Percentiles rank a stretch among this genome's conserved stretches.
Evolutionary conservation across 2,113 vertebrate species (phyloP).

Genomic region (Vidua chalybeata): DNA sequence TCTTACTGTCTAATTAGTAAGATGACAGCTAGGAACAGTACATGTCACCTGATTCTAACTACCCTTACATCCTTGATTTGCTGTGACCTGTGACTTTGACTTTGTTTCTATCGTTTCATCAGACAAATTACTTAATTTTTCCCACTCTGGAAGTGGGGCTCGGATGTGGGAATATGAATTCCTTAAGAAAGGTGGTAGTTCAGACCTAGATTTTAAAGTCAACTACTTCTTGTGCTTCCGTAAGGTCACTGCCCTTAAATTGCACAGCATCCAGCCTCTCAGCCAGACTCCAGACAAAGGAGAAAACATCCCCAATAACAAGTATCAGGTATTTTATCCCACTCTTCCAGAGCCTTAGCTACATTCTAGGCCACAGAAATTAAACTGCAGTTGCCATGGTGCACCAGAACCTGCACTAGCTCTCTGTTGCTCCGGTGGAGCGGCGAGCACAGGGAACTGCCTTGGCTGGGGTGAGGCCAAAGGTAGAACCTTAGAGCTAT

Average conservation of each 20-base stretch:
- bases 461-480: no score
- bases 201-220: background rate
- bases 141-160: background rate
- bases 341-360: background rate
- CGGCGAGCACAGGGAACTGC: no score
- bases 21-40: background rate
- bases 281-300: background rate
- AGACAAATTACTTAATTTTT: background rate
- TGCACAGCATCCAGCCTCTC: background rate
- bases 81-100: background rate
- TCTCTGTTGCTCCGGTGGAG: no score
- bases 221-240: background rate
- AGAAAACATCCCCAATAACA: background rate
- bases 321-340: background rate
- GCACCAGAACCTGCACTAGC: no score
- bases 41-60: background rate
- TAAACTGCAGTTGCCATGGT: background rate
- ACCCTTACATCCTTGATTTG: background rate
- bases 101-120: background rate
- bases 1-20: background rate
- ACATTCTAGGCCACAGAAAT: background rate
- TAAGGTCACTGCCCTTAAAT: no score
- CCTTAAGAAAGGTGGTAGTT: background rate
- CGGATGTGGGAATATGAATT: background rate
- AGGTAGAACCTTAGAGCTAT: no score